Percentiles rank a stretch among this genome's conserved stretches.
Conservation (phyloP, 2,888 invertebrate species). For the Calliopum simillimum region DNA sequence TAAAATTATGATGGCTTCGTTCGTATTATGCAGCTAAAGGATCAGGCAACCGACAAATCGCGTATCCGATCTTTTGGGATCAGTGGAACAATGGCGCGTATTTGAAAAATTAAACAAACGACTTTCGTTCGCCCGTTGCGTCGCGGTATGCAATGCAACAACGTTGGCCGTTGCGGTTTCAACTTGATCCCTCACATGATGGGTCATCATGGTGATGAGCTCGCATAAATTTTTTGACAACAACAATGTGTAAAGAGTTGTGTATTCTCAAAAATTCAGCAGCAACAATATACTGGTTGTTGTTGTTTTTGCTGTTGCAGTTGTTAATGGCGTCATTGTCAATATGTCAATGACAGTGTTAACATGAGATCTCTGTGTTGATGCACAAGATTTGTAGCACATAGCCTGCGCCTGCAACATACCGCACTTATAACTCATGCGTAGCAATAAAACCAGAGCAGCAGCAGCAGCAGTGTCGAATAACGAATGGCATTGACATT, state of each 20-base stretch:
- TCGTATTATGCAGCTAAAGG: constrained; percentile 51
- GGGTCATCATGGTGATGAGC: constrained; percentile 30
- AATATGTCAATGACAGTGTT: constrained; percentile 36
- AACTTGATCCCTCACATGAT: background rate
- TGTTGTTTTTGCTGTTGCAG: constrained; percentile 12
- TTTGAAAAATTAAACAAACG: constrained; percentile 25
- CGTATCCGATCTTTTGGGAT: constrained; percentile 47
- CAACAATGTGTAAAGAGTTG: constrained; percentile 4
- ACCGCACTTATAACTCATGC: background rate
- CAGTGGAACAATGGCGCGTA: constrained; percentile 43
- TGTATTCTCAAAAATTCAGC: background rate
- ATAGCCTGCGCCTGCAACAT: background rate
- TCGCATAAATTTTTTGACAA: constrained; percentile 31
- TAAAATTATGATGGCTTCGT: constrained; percentile 59
- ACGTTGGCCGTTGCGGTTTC: background rate
- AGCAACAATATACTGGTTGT: constrained; percentile 9
- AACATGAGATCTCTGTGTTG: constrained; percentile 28
- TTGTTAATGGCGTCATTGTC: constrained; percentile 37
- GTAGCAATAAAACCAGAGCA: no score
- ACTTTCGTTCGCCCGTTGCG: constrained; percentile 5
- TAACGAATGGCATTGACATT: no score
- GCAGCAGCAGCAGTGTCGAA: no score
- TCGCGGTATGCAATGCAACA: background rate
- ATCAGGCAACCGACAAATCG: constrained; percentile 45
- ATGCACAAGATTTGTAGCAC: background rate